phyloP scores from a whole-genome alignment of 2,888 invertebrate genomes.

The Steinernema carpocapsae region DNA sequence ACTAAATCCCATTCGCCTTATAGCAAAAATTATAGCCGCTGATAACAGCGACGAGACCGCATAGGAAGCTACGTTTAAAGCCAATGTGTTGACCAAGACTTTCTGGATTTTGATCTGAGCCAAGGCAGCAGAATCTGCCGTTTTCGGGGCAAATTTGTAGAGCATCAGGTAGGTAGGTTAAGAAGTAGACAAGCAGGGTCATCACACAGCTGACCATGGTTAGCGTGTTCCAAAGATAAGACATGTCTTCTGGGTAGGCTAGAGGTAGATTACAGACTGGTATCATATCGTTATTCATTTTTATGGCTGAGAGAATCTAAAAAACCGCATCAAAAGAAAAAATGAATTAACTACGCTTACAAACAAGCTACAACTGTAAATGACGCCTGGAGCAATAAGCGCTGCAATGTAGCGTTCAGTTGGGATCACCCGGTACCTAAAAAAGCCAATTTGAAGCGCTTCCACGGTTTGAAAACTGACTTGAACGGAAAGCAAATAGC shows the following conservation, averaged over 20 bases:
- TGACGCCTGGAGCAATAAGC: too few relatives aligned
- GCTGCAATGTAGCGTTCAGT: not conserved
- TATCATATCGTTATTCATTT: not conserved
- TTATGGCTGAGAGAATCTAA: not conserved
- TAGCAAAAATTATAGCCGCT: not conserved
- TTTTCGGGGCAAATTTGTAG: too few relatives aligned
- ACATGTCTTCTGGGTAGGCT: not conserved
- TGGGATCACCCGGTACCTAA: not conserved
- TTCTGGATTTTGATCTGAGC: too few relatives aligned
- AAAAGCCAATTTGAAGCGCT: not conserved
- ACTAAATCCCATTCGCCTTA: not conserved
- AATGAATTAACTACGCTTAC: not conserved
- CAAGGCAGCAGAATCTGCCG: too few relatives aligned
- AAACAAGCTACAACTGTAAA: not conserved
- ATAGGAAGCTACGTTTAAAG: not conserved
- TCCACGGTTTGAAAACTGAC: not conserved
- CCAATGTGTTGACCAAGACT: too few relatives aligned
- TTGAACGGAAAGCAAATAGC: not conserved
- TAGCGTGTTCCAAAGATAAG: too few relatives aligned
- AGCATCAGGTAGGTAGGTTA: too few relatives aligned
- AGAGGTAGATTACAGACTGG: slow-evolving; percentile 13
- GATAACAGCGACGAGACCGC: not conserved
- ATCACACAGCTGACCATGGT: not conserved
- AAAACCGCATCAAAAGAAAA: not conserved
- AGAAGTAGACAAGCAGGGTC: not conserved